Evolutionary conservation across 2,888 invertebrate genomes (phyloP), one percentile per base, ranked within the genome.

Genomic region (Heliconius erato): DNA sequence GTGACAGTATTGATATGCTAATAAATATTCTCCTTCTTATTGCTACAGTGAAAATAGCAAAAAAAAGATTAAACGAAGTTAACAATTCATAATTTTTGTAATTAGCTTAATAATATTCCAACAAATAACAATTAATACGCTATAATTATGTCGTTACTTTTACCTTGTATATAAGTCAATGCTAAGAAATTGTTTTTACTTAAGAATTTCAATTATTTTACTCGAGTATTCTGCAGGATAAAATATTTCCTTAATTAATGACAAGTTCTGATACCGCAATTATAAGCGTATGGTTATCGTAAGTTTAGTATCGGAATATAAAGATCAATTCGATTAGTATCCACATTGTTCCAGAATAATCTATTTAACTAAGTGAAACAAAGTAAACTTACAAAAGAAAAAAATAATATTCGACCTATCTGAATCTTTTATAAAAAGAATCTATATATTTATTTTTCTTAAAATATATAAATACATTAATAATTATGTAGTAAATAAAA

Each of bases 91-190:
- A 6, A 2, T n/a, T 44, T 40, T 44, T n/a, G 6, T 44, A 26
- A 72, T 72, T 72, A 72, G 14, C 40, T 72, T 44, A 44, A 44
- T 72, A 44, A 26, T 72, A 72, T 72, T 72, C 72, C 26, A 44
- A 26, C 14, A 49, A 72, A 49, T 16, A 26, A 44, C 28, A 44
- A 49, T 26, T 72, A 54, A 54, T 23, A 16, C 14, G 3, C 26
- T 44, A 7, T 72, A 72, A 72, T 72, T 72, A 26, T 49, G 7
- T 72, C 16, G 23, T 3, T 49, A 44, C 71, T 71, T 71, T 71
- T 71, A 71, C 72, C 72, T 72, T 72, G 44, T 72, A 6, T 14
- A n/a, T n/a, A 44, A 72, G 12, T 72, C 44, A 49, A 72, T 72
- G 72, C 72, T 44, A 72, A 72, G 26, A 71, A 71, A 72, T 44